These are phyloP conservation scores for Eurosta solidaginis DNA, from an alignment of 1,140 invertebrate species.

Conservation along the genomic window DNA sequence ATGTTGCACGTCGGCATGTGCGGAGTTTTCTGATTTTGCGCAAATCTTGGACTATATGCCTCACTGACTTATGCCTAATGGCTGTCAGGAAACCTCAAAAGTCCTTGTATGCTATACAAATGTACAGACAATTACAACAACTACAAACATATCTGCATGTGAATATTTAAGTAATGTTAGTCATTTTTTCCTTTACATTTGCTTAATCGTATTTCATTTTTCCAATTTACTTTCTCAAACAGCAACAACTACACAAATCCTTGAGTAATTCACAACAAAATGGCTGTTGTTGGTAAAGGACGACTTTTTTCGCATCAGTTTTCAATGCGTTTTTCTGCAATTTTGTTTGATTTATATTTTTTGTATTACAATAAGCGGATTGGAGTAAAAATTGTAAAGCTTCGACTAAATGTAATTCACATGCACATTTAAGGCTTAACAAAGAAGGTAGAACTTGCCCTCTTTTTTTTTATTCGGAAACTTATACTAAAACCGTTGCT, in stretches of 20 bases:
- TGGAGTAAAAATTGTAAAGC: not conserved
- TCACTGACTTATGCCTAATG: not conserved
- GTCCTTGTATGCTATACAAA: no score
- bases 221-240: not conserved
- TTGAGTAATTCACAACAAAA: not conserved
- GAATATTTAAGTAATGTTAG: not conserved
- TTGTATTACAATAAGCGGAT: not conserved
- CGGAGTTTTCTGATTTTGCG: not conserved
- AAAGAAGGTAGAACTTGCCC: not conserved
- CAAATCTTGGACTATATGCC: not conserved
- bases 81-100: conserved; percentile 12
- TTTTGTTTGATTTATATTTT: not conserved
- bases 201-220: conserved; percentile 18
- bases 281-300: not conserved
- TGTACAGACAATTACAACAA: not conserved
- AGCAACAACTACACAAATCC: not conserved
- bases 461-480: not conserved
- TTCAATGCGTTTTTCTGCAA: not conserved
- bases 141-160: not conserved
- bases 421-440: not conserved
- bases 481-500: not conserved
- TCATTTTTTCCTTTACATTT: conserved; percentile 13
- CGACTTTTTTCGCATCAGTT: not conserved
- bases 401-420: conserved; percentile 6
- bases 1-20: not conserved